These are phyloP conservation scores for Indicator indicator DNA, from an alignment of 2,113 vertebrate genomes.

Conservation along the genomic window DNA sequence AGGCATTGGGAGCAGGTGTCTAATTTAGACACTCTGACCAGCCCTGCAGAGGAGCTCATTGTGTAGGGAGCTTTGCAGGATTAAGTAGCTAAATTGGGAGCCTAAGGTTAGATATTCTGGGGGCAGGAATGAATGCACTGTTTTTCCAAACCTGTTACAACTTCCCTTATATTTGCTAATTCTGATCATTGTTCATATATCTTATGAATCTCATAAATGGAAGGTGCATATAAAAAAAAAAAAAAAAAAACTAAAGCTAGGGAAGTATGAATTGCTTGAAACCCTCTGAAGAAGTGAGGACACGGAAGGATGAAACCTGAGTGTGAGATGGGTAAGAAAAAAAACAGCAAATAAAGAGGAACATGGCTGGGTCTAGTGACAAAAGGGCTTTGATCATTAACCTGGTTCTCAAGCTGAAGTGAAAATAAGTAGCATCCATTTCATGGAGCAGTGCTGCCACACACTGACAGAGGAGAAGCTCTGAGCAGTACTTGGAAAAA, in stretches of 20 bases:
- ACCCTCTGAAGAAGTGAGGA: neutral
- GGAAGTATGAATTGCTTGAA: neutral
- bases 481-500: neutral
- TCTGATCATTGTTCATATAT: neutral
- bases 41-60: neutral
- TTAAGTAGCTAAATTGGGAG: neutral
- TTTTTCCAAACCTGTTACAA: neutral
- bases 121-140: neutral
- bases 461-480: conserved; percentile 5
- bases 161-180: neutral
- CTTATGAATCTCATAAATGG: neutral
- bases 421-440: neutral
- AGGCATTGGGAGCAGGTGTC: neutral
- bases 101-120: neutral
- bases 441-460: conserved; percentile 56
- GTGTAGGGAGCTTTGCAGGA: neutral
- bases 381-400: neutral
- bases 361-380: neutral
- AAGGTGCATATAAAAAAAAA: neutral
- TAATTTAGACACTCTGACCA: neutral
- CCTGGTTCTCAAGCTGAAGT: neutral
- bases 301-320: neutral
- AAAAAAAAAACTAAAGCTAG: neutral
- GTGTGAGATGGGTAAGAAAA: neutral
- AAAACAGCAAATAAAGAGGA: conserved; percentile 13